Percentiles rank a stretch among this genome's conserved stretches.
These are phyloP conservation scores for Cataglyphis hispanica DNA, from an alignment of 1,140 invertebrate species.

Conservation along the genomic window DNA sequence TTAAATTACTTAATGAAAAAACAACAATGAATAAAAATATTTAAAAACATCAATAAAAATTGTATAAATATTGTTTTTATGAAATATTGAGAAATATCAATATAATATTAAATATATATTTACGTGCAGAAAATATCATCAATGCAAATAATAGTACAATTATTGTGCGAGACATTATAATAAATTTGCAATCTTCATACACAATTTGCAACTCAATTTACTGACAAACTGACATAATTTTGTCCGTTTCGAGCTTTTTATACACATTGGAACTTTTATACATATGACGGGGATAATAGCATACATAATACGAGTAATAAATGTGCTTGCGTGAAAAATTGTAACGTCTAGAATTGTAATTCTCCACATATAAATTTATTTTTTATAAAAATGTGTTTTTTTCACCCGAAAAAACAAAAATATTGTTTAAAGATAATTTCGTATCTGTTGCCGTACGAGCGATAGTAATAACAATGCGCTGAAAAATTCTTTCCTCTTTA, in stretches of 20 bases:
- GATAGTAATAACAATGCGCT: not conserved
- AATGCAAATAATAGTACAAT: not conserved
- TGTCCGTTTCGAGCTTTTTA: not conserved
- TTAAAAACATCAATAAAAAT: not conserved
- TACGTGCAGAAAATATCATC: conserved; percentile 30
- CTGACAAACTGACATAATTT: not conserved
- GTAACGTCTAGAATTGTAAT: not conserved
- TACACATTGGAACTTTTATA: no score
- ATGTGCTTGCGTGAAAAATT: not conserved
- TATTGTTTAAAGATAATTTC: conserved; percentile 15
- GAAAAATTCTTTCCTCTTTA: not conserved
- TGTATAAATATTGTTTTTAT: not conserved
- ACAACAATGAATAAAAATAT: not conserved
- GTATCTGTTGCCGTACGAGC: not conserved
- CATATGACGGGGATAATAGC: no score
- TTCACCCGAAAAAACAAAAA: not conserved
- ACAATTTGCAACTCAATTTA: not conserved
- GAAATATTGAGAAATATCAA: not conserved
- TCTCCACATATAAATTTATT: not conserved
- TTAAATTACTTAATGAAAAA: not conserved
- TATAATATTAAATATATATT: conserved; percentile 9
- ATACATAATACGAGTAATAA: not conserved
- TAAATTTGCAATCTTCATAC: not conserved
- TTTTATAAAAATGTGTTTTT: not conserved
- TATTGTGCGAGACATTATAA: conserved; percentile 4